phyloP scores from a whole-genome alignment of 2,113 vertebrate genomes.

The Edolisoma coerulescens region DNA sequence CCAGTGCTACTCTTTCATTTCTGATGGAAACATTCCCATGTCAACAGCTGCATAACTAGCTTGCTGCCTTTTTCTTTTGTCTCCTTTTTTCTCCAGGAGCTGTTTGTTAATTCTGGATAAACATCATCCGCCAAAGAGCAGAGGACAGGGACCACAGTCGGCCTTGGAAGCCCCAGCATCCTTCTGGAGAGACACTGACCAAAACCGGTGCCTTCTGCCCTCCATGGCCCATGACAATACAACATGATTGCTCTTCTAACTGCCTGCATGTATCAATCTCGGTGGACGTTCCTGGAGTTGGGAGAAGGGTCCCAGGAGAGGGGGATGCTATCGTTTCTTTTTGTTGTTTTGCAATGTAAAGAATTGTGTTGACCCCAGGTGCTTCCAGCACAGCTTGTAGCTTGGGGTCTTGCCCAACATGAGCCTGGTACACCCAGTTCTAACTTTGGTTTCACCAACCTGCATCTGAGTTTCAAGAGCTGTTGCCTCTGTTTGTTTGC shows the following conservation, averaged over 20 bases:
- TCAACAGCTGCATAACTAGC: not conserved
- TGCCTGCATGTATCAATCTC: constrained; percentile 18
- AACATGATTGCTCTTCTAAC: not conserved
- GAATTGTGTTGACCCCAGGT: not conserved
- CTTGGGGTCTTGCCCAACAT: not conserved
- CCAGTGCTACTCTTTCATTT: not conserved
- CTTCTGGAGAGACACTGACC: constrained; percentile 40
- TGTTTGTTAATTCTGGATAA: constrained; percentile 64
- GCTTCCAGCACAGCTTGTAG: not conserved
- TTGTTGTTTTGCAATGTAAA: not conserved
- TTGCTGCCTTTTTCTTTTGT: constrained; percentile 2
- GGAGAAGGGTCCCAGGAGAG: not conserved
- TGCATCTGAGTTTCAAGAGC: not conserved
- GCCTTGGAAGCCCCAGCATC: constrained; percentile 18
- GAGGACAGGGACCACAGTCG: not conserved
- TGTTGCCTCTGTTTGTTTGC: not conserved
- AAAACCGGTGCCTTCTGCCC: constrained; percentile 58
- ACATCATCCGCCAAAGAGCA: not conserved
- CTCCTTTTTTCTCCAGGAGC: constrained; percentile 36
- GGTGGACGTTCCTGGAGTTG: not conserved
- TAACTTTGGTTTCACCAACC: not conserved
- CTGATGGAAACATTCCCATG: not conserved
- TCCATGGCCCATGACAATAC: not conserved
- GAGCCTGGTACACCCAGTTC: not conserved
- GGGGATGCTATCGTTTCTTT: not conserved